Evolutionary conservation across 2,797 vertebrate genomes (phyloP).

Genomic region (Microcaecilia unicolor): DNA sequence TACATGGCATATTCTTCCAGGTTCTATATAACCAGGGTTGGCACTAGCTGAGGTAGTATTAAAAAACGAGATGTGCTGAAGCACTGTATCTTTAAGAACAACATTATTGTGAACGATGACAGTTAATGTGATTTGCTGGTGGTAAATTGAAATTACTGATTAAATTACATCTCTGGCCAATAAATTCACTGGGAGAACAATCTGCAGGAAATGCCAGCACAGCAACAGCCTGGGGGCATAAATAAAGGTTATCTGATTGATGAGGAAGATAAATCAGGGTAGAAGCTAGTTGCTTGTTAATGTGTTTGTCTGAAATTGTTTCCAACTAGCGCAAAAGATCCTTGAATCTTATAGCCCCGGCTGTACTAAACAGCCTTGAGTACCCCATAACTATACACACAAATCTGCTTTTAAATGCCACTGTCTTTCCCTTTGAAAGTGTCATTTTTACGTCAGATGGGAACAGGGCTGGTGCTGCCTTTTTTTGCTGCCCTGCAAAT

Average conservation of each 20-base stretch:
- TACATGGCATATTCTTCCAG: constrained; percentile 9
- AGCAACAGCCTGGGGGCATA: constrained; percentile 36
- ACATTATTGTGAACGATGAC: constrained; percentile 24
- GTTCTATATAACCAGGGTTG: constrained; percentile 11
- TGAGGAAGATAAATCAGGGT: constrained; percentile 42
- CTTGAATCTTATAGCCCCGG: constrained; percentile 4
- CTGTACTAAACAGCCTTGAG: neutral
- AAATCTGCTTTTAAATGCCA: no score
- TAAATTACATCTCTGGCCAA: constrained; percentile 49
- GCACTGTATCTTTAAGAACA: constrained; percentile 11
- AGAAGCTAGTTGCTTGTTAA: constrained; percentile 33
- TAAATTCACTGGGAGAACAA: constrained; percentile 40
- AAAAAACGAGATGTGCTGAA: constrained; percentile 17
- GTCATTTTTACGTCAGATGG: no score
- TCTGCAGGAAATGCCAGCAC: constrained; percentile 34
- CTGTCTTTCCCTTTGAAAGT: no score
- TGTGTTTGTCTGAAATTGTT: constrained; percentile 28
- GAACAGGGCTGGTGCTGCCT: no score
- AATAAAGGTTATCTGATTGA: constrained; percentile 52
- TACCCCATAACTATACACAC: neutral
- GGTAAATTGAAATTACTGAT: constrained; percentile 58
- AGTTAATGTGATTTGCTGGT: constrained; percentile 37
- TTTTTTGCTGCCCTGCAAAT: no score
- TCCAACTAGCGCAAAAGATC: constrained; percentile 15
- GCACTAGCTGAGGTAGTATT: constrained; percentile 16